phyloP scores from a whole-genome alignment of 1,140 invertebrate genomes.

The Drosophila novamexicana region DNA sequence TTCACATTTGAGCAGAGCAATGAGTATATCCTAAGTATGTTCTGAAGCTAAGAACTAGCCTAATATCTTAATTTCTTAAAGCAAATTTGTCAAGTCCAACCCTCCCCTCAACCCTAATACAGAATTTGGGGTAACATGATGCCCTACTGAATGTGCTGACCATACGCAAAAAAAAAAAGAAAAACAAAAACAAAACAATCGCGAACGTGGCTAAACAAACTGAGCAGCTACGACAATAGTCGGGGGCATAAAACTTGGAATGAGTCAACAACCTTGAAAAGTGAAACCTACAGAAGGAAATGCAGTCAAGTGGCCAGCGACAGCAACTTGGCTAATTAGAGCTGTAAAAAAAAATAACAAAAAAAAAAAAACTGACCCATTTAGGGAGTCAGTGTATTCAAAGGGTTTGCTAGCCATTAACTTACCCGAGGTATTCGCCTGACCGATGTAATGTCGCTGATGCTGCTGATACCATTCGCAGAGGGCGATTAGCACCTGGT shows the following conservation, averaged over 20 bases:
- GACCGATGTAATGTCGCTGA: constrained; percentile 53
- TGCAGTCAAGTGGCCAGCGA: constrained; percentile 33
- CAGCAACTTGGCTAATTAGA: constrained; percentile 54
- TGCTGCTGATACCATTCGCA: constrained; percentile 69
- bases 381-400: constrained; percentile 17
- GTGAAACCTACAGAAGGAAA: constrained; percentile 59
- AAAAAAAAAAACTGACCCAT: constrained; percentile 49
- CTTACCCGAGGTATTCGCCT: constrained; percentile 38
- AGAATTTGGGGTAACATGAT: constrained; percentile 45
- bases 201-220: constrained; percentile 12
- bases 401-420: neutral
- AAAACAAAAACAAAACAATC: neutral
- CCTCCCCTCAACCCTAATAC: neutral
- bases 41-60: no score
- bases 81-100: no score
- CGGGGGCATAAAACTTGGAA: constrained; percentile 1
- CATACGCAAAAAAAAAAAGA: constrained; percentile 34
- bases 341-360: neutral
- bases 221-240: neutral
- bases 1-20: no score
- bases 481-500: constrained; percentile 77
- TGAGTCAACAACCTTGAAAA: constrained; percentile 78
- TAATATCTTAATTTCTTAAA: no score
- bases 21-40: no score
- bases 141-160: constrained; percentile 56